These are phyloP conservation scores for Amiota mariae DNA, from an alignment of 2,888 invertebrate species.

Conservation along the genomic window DNA sequence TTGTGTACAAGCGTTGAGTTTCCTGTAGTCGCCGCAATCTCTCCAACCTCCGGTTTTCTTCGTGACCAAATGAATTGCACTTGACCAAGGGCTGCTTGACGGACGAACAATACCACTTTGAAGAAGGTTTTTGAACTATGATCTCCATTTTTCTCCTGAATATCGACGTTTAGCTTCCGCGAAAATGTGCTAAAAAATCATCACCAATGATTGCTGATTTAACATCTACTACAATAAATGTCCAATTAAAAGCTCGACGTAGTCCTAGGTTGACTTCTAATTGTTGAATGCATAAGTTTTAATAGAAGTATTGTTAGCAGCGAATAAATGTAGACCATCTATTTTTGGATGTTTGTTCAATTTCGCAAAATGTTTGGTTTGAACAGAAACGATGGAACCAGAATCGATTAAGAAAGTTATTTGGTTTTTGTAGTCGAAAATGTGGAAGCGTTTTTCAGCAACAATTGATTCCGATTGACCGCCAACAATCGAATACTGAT, in stretches of 20 bases:
- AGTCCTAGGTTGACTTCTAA: slow-evolving; percentile 32
- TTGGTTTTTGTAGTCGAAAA: neutral
- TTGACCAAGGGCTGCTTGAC: slow-evolving; percentile 19
- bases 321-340: slow-evolving; percentile 20
- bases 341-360: too few relatives aligned
- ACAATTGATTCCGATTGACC: slow-evolving; percentile 8
- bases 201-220: slow-evolving; percentile 12
- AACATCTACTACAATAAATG: slow-evolving; percentile 30
- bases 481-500: slow-evolving; percentile 20
- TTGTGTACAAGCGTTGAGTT: neutral
- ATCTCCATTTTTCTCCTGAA: too few relatives aligned
- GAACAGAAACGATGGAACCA: slow-evolving; percentile 23
- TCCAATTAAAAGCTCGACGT: slow-evolving; percentile 32
- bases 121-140: neutral
- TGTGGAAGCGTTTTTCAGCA: neutral
- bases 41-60: slow-evolving; percentile 15
- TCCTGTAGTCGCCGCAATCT: slow-evolving; percentile 16
- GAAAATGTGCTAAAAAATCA: slow-evolving; percentile 5
- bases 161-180: neutral
- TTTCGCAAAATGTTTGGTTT: neutral
- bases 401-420: neutral
- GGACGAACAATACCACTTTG: slow-evolving; percentile 18
- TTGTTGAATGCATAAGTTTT: slow-evolving; percentile 31
- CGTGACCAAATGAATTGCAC: slow-evolving; percentile 11
- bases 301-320: slow-evolving; percentile 32